Percentiles rank a stretch among this genome's conserved stretches.
These are phyloP conservation scores for Pangasius djambal DNA, from an alignment of 2,797 vertebrate species.

Conservation along the genomic window DNA sequence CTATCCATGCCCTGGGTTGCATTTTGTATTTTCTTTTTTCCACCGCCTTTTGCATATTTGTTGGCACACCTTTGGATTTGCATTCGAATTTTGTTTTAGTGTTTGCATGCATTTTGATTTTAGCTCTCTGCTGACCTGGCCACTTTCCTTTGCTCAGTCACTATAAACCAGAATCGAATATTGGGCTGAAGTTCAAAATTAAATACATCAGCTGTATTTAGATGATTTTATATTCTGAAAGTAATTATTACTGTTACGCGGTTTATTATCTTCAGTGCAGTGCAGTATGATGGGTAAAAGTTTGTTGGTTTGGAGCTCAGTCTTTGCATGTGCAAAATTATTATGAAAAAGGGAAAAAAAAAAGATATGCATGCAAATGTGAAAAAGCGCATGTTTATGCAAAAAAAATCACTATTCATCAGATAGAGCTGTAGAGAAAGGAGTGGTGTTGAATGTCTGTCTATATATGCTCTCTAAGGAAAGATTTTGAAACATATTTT, in stretches of 20 bases:
- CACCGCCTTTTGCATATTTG: slow-evolving; percentile 4
- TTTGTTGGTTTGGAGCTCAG: no score
- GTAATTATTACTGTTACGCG: not conserved
- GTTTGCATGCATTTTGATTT: slow-evolving; percentile 32
- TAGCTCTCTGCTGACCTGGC: not conserved
- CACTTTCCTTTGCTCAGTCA: not conserved
- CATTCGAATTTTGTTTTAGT: slow-evolving; percentile 4
- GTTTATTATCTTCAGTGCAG: not conserved
- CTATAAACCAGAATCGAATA: not conserved
- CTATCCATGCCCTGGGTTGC: not conserved
- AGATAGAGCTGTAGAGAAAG: no score
- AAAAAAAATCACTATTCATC: not conserved
- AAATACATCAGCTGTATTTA: not conserved
- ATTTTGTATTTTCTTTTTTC: slow-evolving; percentile 8
- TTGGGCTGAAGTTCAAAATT: not conserved
- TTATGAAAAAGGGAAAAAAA: not conserved
- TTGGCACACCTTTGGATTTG: slow-evolving; percentile 29
- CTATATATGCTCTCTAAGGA: not conserved
- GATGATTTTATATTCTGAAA: not conserved
- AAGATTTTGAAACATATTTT: not conserved
- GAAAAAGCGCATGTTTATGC: not conserved
- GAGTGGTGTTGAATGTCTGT: not conserved
- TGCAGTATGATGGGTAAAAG: no score
- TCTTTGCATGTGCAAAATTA: not conserved
- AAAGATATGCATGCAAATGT: not conserved